phyloP scores from a whole-genome alignment of 2,888 invertebrate species.

The Lithophane ornitopus region DNA sequence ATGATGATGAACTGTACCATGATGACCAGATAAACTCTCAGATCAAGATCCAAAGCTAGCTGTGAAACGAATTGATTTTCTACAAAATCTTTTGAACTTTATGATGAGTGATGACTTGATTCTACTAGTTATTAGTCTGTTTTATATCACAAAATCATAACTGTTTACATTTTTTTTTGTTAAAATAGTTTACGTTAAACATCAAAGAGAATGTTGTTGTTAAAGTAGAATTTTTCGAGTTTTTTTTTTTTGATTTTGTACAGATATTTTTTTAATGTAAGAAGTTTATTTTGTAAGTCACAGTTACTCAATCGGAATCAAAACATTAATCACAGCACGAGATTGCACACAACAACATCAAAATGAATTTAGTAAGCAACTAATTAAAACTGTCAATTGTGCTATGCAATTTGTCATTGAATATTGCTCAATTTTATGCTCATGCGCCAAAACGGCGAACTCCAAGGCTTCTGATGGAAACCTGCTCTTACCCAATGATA shows the following conservation, averaged over 20 bases:
- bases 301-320: not conserved
- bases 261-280: too few relatives aligned
- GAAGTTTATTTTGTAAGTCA: not conserved
- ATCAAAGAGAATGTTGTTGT: constrained; percentile 11
- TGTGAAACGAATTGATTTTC: not conserved
- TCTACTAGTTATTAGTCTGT: constrained; percentile 22
- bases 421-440: constrained; percentile 42
- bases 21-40: too few relatives aligned
- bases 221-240: not conserved
- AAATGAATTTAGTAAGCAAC: constrained; percentile 17
- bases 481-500: constrained; percentile 46
- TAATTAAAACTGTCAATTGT: constrained; percentile 20
- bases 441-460: constrained; percentile 27
- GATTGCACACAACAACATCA: constrained; percentile 19
- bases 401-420: constrained; percentile 49
- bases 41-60: not conserved
- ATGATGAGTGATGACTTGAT: constrained; percentile 4
- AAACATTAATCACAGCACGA: not conserved
- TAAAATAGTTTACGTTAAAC: constrained; percentile 16
- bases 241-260: not conserved
- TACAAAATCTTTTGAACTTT: constrained; percentile 18
- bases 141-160: constrained; percentile 33
- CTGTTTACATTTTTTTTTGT: constrained; percentile 32
- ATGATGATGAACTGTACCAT: not conserved
- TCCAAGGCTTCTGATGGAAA: constrained; percentile 55